Conservation (phyloP, 1,140 invertebrate species). For the Telenomus remus region DNA sequence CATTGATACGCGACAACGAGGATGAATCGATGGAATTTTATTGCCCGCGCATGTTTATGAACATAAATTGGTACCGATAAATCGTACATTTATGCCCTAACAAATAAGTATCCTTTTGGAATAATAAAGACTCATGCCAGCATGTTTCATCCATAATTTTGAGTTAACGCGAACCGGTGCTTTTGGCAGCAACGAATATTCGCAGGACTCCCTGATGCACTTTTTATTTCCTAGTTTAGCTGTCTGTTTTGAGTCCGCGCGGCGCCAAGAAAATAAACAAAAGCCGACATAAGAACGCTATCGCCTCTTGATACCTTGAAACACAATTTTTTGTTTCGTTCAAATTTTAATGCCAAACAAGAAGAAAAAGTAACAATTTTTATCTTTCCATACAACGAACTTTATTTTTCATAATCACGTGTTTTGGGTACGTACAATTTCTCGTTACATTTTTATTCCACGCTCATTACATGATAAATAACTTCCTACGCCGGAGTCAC, state of each 20-base stretch:
- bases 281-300: neutral
- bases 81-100: neutral
- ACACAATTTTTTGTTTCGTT: neutral
- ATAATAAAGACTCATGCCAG: conserved; percentile 12
- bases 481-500: neutral
- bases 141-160: conserved; percentile 14
- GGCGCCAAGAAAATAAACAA: neutral
- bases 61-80: conserved; percentile 1
- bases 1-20: neutral
- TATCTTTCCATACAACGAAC: no score
- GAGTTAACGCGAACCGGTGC: conserved; percentile 13
- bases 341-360: neutral
- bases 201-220: conserved; percentile 2
- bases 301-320: neutral
- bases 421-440: no score
- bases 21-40: conserved; percentile 1
- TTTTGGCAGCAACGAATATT: conserved; percentile 17
- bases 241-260: neutral
- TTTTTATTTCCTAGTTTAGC: neutral
- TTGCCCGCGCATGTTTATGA: neutral
- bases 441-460: neutral
- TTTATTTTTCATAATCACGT: no score
- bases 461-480: neutral
- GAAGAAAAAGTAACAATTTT: no score
- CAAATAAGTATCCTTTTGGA: conserved; percentile 3